A percentile compares a stretch with the other conserved stretches of the same genome.
These are phyloP conservation scores for Drosophila ercepeae DNA, from an alignment of 1,140 invertebrate species.

Conservation along the genomic window DNA sequence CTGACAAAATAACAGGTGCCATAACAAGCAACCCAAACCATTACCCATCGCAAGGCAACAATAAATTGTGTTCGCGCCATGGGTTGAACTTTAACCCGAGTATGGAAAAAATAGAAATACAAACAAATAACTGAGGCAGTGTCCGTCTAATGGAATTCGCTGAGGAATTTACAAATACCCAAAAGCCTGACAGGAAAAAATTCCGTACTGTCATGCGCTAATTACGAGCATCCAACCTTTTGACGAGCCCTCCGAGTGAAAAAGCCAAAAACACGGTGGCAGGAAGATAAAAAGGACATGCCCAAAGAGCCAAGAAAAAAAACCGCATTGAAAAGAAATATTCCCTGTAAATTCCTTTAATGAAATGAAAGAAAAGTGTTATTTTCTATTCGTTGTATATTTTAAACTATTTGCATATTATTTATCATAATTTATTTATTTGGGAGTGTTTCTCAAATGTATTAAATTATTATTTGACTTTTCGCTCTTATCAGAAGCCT, in stretches of 20 bases:
- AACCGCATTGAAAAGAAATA: not conserved
- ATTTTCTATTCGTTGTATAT: not conserved
- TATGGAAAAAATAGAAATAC: not conserved
- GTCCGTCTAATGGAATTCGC: conserved; percentile 37
- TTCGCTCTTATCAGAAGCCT: not conserved
- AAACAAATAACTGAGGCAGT: conserved; percentile 28
- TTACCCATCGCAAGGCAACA: not conserved
- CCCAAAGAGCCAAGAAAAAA: conserved; percentile 4
- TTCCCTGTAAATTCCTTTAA: not conserved
- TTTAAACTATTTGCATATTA: not conserved
- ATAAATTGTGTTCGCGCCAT: conserved; percentile 13
- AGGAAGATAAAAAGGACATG: conserved; percentile 4
- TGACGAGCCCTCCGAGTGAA: conserved; percentile 33
- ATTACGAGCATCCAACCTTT: conserved; percentile 43
- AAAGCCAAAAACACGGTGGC: not conserved
- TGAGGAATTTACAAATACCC: conserved; percentile 36
- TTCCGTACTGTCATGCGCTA: conserved; percentile 46
- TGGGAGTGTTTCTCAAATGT: not conserved
- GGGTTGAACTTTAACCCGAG: conserved; percentile 22
- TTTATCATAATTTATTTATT: no score
- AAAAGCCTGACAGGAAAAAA: conserved; percentile 23
- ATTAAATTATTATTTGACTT: not conserved
- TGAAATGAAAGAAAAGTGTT: not conserved
- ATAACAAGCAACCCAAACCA: conserved; percentile 24
- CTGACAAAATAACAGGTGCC: conserved; percentile 38